Conservation (phyloP, 1,140 invertebrate species). For the Babylonia areolata region DNA sequence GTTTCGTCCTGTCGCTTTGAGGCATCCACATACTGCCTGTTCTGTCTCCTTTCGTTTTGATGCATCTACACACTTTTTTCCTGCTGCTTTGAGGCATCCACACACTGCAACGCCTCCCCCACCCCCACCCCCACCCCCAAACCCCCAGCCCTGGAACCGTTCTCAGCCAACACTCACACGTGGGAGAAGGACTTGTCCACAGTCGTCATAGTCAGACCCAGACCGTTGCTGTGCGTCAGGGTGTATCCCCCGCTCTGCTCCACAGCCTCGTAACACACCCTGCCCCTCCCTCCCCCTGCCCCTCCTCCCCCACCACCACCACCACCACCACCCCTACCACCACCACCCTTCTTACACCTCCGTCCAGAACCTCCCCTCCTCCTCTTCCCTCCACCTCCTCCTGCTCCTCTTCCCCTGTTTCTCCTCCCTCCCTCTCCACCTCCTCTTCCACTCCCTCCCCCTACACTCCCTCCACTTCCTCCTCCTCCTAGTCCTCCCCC, state of each 20-base stretch:
- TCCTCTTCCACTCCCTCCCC: background rate
- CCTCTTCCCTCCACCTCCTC: background rate
- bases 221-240: constrained; percentile 32
- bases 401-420: background rate
- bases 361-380: too few relatives aligned
- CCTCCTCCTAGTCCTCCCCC: background rate
- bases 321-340: background rate
- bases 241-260: constrained; percentile 28
- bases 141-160: too few relatives aligned
- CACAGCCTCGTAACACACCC: background rate
- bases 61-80: too few relatives aligned
- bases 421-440: background rate
- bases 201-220: constrained; percentile 20
- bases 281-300: too few relatives aligned
- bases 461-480: background rate
- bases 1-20: too few relatives aligned
- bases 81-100: too few relatives aligned
- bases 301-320: too few relatives aligned
- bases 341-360: background rate
- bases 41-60: too few relatives aligned
- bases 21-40: too few relatives aligned
- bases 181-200: constrained; percentile 36
- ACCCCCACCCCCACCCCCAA: too few relatives aligned
- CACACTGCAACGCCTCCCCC: too few relatives aligned
- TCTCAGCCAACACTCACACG: background rate